A percentile compares a stretch with the other conserved stretches of the same genome.
Evolutionary conservation across 2,797 vertebrate genomes (phyloP).

Genomic region (Lagocephalus sceleratus): DNA sequence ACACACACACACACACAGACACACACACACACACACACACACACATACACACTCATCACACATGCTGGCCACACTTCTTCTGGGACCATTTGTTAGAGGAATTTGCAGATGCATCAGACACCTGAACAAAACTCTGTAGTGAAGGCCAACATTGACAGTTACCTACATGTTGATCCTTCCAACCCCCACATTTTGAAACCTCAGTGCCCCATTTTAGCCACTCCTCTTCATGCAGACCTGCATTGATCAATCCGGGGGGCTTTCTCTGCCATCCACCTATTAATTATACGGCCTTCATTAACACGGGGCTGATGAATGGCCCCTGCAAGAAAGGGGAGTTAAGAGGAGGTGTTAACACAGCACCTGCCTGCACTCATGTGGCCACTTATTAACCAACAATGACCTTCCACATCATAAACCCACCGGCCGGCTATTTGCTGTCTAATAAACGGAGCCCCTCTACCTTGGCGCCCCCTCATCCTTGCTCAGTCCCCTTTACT

Average conservation of each 20-base stretch:
- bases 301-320: slow-evolving; percentile 78
- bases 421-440: slow-evolving; percentile 78
- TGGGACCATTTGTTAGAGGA: no score
- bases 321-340: slow-evolving; percentile 71
- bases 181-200: slow-evolving; percentile 36
- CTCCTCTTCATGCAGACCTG: slow-evolving; percentile 74
- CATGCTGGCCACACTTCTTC: no score
- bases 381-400: slow-evolving; percentile 86
- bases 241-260: slow-evolving; percentile 72
- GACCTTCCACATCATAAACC: slow-evolving; percentile 85
- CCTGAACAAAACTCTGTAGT: slow-evolving; percentile 36
- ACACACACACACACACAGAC: no score
- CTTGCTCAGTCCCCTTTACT: slow-evolving; percentile 54
- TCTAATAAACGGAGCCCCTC: slow-evolving; percentile 78
- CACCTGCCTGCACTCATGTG: slow-evolving; percentile 82
- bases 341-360: slow-evolving; percentile 84
- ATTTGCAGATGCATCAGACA: background rate
- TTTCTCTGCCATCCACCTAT: slow-evolving; percentile 76
- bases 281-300: slow-evolving; percentile 81
- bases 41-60: no score
- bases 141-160: slow-evolving; percentile 36
- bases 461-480: slow-evolving; percentile 23
- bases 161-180: slow-evolving; percentile 22
- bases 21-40: no score
- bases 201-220: slow-evolving; percentile 56